Evolutionary conservation across 2,888 invertebrate genomes (phyloP).

Genomic region (Prosapia bicincta): DNA sequence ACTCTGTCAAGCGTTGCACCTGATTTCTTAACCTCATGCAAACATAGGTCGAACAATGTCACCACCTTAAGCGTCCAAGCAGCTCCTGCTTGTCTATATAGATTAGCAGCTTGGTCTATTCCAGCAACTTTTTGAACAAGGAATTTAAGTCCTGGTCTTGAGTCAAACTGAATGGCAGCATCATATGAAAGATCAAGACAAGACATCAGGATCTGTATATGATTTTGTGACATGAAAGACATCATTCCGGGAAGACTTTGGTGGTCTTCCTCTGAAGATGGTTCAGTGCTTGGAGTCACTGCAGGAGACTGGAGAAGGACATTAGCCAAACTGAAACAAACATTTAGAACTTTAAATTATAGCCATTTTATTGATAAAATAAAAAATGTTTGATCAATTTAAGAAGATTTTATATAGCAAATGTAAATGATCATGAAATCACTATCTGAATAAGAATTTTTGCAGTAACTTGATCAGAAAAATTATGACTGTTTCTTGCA

Average conservation of each 20-base stretch:
- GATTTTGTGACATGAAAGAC: conserved; percentile 52
- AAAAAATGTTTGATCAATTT: too few relatives aligned
- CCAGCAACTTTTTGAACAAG: conserved; percentile 90
- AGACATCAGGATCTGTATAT: conserved; percentile 67
- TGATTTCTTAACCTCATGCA: conserved; percentile 57
- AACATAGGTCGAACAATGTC: conserved; percentile 78
- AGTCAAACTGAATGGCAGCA: conserved; percentile 82
- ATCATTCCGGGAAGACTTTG: conserved; percentile 43
- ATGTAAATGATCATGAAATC: too few relatives aligned
- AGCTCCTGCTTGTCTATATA: conserved; percentile 90
- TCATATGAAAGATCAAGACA: conserved; percentile 79
- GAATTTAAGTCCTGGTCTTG: conserved; percentile 88
- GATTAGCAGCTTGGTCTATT: conserved; percentile 79
- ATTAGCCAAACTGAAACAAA: conserved; percentile 46
- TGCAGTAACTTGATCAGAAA: too few relatives aligned
- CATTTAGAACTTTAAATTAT: too few relatives aligned
- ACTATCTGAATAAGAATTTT: too few relatives aligned
- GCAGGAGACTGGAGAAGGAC: conserved; percentile 45
- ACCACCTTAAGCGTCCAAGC: conserved; percentile 89
- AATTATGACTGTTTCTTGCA: too few relatives aligned
- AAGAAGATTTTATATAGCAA: too few relatives aligned
- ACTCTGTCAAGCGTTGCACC: conserved; percentile 42
- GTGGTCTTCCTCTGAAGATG: conserved; percentile 38
- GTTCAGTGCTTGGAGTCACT: conserved; percentile 38
- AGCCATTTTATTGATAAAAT: too few relatives aligned